phyloP scores from a whole-genome alignment of 2,888 invertebrate species.

The Polyploca ridens region DNA sequence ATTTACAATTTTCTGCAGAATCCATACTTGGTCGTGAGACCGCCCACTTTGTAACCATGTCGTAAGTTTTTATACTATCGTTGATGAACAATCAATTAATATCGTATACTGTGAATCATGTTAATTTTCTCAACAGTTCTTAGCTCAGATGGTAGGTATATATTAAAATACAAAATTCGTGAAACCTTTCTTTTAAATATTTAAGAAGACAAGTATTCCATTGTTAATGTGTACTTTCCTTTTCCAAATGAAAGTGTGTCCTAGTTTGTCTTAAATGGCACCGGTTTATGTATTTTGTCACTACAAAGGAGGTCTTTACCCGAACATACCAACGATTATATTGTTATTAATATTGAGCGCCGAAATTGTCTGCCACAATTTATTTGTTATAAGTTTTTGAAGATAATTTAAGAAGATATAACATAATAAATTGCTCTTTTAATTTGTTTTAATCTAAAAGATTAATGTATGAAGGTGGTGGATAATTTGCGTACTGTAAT shows the following conservation, averaged over 20 bases:
- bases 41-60: conserved; percentile 33
- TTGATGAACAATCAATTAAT: conserved; percentile 28
- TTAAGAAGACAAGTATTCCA: conserved; percentile 51
- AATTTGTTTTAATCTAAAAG: not conserved
- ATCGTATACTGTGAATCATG: conserved; percentile 27
- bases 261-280: conserved; percentile 64
- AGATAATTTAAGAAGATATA: not conserved
- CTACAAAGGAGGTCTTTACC: conserved; percentile 50
- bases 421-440: not conserved
- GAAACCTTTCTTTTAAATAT: conserved; percentile 50
- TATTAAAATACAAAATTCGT: conserved; percentile 30
- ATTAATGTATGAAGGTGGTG: no score
- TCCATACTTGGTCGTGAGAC: conserved; percentile 14
- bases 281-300: conserved; percentile 56
- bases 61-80: conserved; percentile 28
- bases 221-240: conserved; percentile 70
- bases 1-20: conserved; percentile 9
- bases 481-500: no score
- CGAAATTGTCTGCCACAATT: not conserved
- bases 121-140: conserved; percentile 34
- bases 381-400: not conserved
- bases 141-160: conserved; percentile 21
- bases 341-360: not conserved
- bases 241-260: conserved; percentile 74
- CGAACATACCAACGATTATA: conserved; percentile 14